phyloP scores from a whole-genome alignment of 2,113 vertebrate species.

The Nothocercus julius region DNA sequence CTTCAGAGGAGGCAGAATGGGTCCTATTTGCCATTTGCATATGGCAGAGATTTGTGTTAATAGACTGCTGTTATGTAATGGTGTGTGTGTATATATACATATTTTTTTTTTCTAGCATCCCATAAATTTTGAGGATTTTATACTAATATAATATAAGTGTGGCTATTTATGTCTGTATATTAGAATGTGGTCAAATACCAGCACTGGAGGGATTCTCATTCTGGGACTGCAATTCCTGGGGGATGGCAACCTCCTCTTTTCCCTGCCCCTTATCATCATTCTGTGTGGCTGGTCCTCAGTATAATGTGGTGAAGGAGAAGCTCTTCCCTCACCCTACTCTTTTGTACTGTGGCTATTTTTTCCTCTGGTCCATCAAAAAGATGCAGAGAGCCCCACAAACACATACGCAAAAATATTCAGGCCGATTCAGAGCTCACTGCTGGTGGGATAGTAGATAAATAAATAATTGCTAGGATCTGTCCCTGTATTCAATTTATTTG shows the following conservation, averaged over 20 bases:
- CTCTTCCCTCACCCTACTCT: neutral
- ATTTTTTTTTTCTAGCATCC: neutral
- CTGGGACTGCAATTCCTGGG: neutral
- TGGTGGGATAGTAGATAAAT: neutral
- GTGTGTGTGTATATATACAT: no score
- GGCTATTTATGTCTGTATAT: neutral
- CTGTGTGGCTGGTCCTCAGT: fast-evolving
- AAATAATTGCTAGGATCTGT: neutral
- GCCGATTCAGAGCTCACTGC: neutral
- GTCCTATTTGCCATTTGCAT: constrained; percentile 20
- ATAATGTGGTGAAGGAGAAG: fast-evolving
- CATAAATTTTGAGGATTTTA: neutral
- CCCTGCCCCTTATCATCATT: neutral
- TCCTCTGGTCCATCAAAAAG: neutral
- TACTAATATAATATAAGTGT: neutral
- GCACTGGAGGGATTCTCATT: neutral
- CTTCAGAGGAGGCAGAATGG: constrained; percentile 30
- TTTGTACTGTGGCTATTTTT: neutral
- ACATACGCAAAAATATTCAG: neutral
- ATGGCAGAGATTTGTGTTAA: constrained; percentile 9
- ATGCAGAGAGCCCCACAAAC: neutral
- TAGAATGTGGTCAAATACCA: neutral
- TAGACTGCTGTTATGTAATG: neutral
- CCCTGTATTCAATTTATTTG: neutral
- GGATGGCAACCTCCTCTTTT: neutral